These are phyloP conservation scores for Hofmannophila pseudospretella DNA, from an alignment of 2,888 invertebrate species.

Conservation along the genomic window DNA sequence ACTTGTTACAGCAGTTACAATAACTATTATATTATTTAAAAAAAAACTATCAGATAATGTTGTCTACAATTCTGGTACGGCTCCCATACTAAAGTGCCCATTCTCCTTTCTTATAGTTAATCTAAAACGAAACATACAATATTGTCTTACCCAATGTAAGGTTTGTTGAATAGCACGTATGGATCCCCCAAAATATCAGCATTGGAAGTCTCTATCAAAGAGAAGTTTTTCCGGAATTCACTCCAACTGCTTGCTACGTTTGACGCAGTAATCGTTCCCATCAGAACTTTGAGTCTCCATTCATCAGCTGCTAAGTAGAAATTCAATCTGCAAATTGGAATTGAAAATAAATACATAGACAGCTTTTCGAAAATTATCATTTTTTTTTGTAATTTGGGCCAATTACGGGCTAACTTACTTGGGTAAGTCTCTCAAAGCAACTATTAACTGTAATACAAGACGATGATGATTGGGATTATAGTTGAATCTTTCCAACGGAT, in stretches of 20 bases:
- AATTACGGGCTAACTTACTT: slow-evolving; percentile 44
- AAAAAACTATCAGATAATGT: too few species aligned
- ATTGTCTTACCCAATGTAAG: slow-evolving; percentile 75
- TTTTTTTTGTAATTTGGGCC: neutral
- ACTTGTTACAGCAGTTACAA: too few species aligned
- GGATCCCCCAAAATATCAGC: slow-evolving; percentile 72
- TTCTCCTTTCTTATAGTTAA: too few species aligned
- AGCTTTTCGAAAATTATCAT: too few species aligned
- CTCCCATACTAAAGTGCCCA: too few species aligned
- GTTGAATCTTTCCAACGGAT: slow-evolving; percentile 56
- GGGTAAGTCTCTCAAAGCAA: slow-evolving; percentile 75
- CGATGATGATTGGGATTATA: slow-evolving; percentile 63
- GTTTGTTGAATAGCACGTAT: slow-evolving; percentile 71
- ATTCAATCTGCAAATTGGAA: slow-evolving; percentile 59
- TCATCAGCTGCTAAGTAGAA: slow-evolving; percentile 76
- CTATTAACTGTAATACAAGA: slow-evolving; percentile 68
- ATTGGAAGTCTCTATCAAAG: slow-evolving; percentile 60
- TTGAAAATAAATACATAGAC: too few species aligned
- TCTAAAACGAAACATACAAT: too few species aligned
- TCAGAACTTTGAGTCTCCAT: slow-evolving; percentile 71
- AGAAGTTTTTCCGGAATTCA: slow-evolving; percentile 66
- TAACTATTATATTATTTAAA: too few species aligned
- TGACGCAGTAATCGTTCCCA: slow-evolving; percentile 47
- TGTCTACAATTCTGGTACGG: too few species aligned
- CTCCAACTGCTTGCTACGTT: slow-evolving; percentile 67